Base-by-base conservation (phyloP, 2,888 invertebrate species). In the Zygaena filipendulae region DNA sequence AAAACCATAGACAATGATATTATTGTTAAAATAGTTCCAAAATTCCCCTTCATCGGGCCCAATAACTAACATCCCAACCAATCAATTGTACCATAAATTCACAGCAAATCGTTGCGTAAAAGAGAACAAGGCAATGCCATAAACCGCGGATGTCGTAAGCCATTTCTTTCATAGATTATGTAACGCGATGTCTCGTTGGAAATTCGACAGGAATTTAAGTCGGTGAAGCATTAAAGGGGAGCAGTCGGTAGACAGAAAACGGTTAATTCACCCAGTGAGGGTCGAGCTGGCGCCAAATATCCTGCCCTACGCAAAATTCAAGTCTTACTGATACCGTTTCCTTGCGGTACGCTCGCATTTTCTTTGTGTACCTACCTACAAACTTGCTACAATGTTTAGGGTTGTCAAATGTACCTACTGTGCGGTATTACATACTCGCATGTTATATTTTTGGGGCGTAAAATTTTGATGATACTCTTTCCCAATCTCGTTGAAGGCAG, bases 221-320 rank as follows among this genome's bases (percentile, higher is more conserved):
- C 66, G 61, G 59, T 59, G 61, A 53, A 59, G 69, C 70, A 72
- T 77, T 77, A 72, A 70, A 74, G 75, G 77, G 75, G 74, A 68
- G 62, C 37, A 54, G 58, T 51, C 59, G 60, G n/a, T n/a, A n/a
- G n/a, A n/a, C n/a, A 52, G 57, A 58, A 68, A 74, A 70, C 71
- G 64, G 71, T 74, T 74, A 75, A 75, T 74, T 74, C 74, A 61
- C 68, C 75, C 71, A 63, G 70, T 74, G 74, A 75, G 79, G 77
- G 77, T 68, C 72, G 67, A 52, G 50, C 36, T 68, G 79, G 79
- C 79, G 79, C 77, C 79, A 54, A 41, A 35, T 55, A 67, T 77
- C 75, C 70, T 72, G 62, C 69, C 71, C 72, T 74, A 68, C 66
- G 72, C 70, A 64, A 74, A 71, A 64, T 67, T 71, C 68, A 64